A percentile compares a stretch with the other conserved stretches of the same genome.
phyloP scores from a whole-genome alignment of 2,797 vertebrate genomes.

The Hemibagrus guttatus region DNA sequence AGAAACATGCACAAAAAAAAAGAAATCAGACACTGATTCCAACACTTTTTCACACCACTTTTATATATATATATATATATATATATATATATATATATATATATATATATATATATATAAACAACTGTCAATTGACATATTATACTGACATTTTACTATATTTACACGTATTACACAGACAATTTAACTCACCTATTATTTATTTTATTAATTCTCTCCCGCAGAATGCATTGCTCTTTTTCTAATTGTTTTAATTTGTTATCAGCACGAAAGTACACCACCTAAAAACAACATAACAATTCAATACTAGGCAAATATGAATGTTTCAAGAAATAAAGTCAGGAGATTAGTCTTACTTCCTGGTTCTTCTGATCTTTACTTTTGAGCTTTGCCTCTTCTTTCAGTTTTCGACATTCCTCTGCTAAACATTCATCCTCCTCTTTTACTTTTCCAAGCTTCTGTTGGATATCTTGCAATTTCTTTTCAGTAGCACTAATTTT shows the following conservation, averaged over 20 bases:
- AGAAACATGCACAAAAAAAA: too few species aligned
- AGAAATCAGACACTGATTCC: too few species aligned
- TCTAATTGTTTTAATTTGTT: constrained; percentile 71
- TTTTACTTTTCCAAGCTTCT: constrained; percentile 42
- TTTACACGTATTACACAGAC: too few species aligned
- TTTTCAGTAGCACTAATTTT: constrained; percentile 50
- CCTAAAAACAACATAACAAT: constrained; percentile 49
- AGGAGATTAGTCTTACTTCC: constrained; percentile 47
- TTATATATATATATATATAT: too few species aligned
- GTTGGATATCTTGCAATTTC: constrained; percentile 51
- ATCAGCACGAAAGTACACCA: constrained; percentile 60
- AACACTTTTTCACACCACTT: too few species aligned
- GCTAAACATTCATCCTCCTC: constrained; percentile 47
- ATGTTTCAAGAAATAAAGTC: neutral
- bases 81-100: too few species aligned
- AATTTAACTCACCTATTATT: constrained; percentile 48
- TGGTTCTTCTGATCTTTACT: constrained; percentile 58
- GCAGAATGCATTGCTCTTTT: constrained; percentile 67
- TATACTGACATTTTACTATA: too few species aligned
- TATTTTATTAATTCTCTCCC: constrained; percentile 63
- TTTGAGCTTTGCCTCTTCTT: constrained; percentile 55
- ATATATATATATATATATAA: too few species aligned
- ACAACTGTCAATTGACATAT: too few species aligned
- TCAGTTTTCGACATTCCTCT: constrained; percentile 50
- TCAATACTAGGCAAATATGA: neutral